A percentile compares a stretch with the other conserved stretches of the same genome.
phyloP scores from a whole-genome alignment of 2,797 vertebrate species.

The Bradypodion ventrale region DNA sequence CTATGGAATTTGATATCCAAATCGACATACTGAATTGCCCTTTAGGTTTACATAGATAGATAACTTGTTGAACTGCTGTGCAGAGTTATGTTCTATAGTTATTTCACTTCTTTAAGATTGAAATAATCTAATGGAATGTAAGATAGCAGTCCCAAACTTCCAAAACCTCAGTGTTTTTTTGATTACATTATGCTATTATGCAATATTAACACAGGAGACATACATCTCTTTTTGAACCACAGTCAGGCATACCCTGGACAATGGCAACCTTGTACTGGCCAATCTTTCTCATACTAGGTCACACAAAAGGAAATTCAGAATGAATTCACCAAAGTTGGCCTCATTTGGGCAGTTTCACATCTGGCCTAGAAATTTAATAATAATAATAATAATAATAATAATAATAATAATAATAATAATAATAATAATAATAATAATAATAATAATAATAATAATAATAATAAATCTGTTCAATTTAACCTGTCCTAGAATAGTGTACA shows the following conservation, averaged over 20 bases:
- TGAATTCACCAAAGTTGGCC: no score
- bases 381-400: no score
- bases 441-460: no score
- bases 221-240: background rate
- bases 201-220: background rate
- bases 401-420: no score
- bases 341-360: no score
- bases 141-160: slow-evolving; percentile 10
- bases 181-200: slow-evolving; percentile 10
- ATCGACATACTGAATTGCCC: background rate
- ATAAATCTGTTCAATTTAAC: no score
- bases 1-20: background rate
- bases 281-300: no score
- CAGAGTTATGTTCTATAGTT: background rate
- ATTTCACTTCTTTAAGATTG: background rate
- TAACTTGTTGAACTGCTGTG: background rate
- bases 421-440: no score
- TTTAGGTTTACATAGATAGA: background rate
- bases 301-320: no score
- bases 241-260: no score
- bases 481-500: background rate
- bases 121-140: background rate
- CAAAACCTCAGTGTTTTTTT: slow-evolving; percentile 26
- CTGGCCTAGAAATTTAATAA: no score
- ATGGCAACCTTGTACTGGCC: no score